Evolutionary conservation across 2,797 vertebrate genomes (phyloP).

Genomic region (Delichon dasypus): DNA sequence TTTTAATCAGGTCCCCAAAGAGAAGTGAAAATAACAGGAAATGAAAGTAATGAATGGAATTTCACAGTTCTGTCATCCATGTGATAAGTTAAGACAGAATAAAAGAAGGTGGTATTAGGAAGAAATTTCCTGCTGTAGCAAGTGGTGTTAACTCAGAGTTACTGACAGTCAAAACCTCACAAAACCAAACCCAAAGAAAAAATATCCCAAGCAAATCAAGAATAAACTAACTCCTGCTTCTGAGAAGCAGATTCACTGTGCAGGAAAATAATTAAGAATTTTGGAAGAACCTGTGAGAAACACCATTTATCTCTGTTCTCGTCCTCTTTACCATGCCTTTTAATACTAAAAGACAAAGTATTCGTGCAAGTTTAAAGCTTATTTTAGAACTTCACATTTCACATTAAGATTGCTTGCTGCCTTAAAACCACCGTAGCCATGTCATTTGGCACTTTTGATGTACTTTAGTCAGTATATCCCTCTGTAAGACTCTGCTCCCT

Average conservation of each 20-base stretch:
- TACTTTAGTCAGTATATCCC: background rate
- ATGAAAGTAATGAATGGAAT: slow-evolving; percentile 12
- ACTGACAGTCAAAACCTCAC: background rate
- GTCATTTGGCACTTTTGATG: background rate
- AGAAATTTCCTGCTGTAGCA: background rate
- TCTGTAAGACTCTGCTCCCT: background rate
- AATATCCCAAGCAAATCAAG: background rate
- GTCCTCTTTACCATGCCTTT: background rate
- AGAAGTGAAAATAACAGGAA: slow-evolving; percentile 40
- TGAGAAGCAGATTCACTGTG: background rate
- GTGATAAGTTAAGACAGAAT: background rate
- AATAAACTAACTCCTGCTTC: background rate
- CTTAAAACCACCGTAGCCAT: background rate
- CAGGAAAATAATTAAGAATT: background rate
- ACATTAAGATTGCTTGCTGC: background rate
- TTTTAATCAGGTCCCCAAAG: slow-evolving; percentile 49
- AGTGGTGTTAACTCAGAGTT: background rate
- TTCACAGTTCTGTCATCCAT: background rate
- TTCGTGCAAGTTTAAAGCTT: background rate
- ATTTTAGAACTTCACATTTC: background rate
- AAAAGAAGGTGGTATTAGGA: background rate
- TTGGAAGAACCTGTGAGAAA: background rate
- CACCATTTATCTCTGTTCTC: background rate
- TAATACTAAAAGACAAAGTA: background rate
- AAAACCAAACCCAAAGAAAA: background rate